phyloP scores from a whole-genome alignment of 2,888 invertebrate genomes.

The Ennomos quercinarius region DNA sequence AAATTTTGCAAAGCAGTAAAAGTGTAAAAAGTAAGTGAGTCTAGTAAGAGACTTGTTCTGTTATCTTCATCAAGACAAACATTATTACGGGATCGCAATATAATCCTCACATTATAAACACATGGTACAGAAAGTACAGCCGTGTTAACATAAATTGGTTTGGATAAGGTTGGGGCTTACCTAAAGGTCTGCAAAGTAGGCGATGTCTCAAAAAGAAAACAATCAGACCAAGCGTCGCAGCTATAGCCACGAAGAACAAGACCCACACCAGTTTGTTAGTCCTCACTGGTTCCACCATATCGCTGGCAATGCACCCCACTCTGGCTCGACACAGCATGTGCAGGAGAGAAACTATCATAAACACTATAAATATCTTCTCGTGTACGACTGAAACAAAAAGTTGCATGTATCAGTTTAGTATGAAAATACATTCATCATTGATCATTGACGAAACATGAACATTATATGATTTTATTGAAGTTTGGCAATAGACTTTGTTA shows the following conservation, averaged over 20 bases:
- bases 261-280: slow-evolving; percentile 88
- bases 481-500: no score
- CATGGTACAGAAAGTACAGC: no score
- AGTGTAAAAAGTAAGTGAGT: no score
- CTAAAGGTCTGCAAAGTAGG: slow-evolving; percentile 94
- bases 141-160: neutral
- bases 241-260: slow-evolving; percentile 90
- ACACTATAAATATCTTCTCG: slow-evolving; percentile 96
- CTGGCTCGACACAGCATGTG: slow-evolving; percentile 89
- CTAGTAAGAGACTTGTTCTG: no score
- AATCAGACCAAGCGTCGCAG: slow-evolving; percentile 93
- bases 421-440: no score
- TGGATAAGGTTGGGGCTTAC: slow-evolving; percentile 79
- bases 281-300: slow-evolving; percentile 80
- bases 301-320: slow-evolving; percentile 73
- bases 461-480: no score
- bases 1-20: no score
- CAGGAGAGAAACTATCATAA: slow-evolving; percentile 93
- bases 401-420: no score
- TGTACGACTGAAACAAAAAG: slow-evolving; percentile 88
- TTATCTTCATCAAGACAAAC: no score
- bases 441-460: no score
- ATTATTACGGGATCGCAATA: no score
- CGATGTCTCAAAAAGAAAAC: slow-evolving; percentile 96
- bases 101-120: no score